Conservation (phyloP, 2,888 invertebrate genomes). For the Microdon myrmicae region DNA sequence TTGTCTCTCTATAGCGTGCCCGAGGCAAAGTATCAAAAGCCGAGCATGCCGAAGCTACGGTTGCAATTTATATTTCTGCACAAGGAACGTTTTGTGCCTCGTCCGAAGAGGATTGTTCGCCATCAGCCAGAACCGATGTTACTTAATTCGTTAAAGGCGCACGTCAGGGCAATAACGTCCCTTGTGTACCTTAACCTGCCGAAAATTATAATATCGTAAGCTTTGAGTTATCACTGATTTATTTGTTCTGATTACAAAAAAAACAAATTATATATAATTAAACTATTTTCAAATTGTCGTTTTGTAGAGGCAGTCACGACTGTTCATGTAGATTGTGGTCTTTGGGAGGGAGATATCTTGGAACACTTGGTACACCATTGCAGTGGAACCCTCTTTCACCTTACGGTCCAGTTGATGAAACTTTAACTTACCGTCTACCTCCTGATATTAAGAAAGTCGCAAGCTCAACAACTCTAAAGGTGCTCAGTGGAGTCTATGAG, state of each 20-base stretch:
- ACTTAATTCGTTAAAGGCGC: slow-evolving; percentile 77
- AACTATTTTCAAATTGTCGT: too few relatives aligned
- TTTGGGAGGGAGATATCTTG: slow-evolving; percentile 75
- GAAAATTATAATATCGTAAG: slow-evolving; percentile 76
- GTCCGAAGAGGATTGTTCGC: slow-evolving; percentile 74
- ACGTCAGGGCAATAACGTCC: slow-evolving; percentile 75
- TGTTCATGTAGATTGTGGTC: slow-evolving; percentile 81
- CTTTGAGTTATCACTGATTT: slow-evolving; percentile 4
- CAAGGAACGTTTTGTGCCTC: slow-evolving; percentile 74
- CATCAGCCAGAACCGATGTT: slow-evolving; percentile 74
- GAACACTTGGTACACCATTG: slow-evolving; percentile 78
- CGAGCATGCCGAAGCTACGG: slow-evolving; percentile 73
- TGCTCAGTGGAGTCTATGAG: slow-evolving; percentile 57
- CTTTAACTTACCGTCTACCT: slow-evolving; percentile 70
- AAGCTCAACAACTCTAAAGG: slow-evolving; percentile 82
- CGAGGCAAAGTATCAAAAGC: slow-evolving; percentile 65
- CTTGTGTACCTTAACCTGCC: slow-evolving; percentile 75
- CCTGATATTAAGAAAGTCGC: slow-evolving; percentile 79
- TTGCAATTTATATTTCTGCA: slow-evolving; percentile 79
- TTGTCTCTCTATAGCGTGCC: slow-evolving; percentile 58
- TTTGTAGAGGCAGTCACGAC: slow-evolving; percentile 73
- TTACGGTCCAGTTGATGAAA: slow-evolving; percentile 66
- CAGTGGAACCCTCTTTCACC: slow-evolving; percentile 71
- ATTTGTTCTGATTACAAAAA: neutral
- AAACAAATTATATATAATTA: neutral